Conservation (phyloP, 2,888 invertebrate genomes). For the Philonicus albiceps region DNA sequence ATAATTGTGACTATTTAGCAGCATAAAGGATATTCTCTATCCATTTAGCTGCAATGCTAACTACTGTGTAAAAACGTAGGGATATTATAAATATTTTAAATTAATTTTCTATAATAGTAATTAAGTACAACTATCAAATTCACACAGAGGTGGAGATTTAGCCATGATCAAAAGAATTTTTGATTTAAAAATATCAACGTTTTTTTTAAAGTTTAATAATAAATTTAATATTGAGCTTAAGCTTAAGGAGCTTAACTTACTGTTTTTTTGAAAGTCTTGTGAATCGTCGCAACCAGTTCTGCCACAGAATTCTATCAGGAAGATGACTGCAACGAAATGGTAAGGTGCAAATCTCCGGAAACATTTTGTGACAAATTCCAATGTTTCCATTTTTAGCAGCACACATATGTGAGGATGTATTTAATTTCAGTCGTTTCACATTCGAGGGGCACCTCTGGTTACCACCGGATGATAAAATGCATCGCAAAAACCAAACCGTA, state of each 20-base stretch:
- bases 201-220: neutral
- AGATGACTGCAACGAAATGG: conserved; percentile 52
- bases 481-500: neutral
- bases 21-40: too few species aligned
- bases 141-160: too few species aligned
- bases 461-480: conserved; percentile 18
- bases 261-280: conserved; percentile 64
- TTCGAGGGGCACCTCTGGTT: conserved; percentile 27
- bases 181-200: too few species aligned
- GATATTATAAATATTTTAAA: too few species aligned
- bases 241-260: conserved; percentile 55
- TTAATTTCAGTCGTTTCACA: conserved; percentile 32
- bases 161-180: too few species aligned
- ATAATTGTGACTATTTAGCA: too few species aligned
- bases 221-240: neutral
- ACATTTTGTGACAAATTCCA: conserved; percentile 52
- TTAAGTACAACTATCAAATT: too few species aligned
- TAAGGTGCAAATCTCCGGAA: conserved; percentile 50
- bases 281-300: conserved; percentile 60
- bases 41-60: too few species aligned
- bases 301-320: conserved; percentile 52
- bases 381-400: conserved; percentile 52
- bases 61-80: too few species aligned
- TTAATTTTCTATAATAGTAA: too few species aligned
- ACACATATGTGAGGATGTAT: conserved; percentile 50